Evolutionary conservation across 2,888 invertebrate genomes (phyloP), one percentile per base, ranked within the genome.

Genomic region (Helicoverpa assulta): DNA sequence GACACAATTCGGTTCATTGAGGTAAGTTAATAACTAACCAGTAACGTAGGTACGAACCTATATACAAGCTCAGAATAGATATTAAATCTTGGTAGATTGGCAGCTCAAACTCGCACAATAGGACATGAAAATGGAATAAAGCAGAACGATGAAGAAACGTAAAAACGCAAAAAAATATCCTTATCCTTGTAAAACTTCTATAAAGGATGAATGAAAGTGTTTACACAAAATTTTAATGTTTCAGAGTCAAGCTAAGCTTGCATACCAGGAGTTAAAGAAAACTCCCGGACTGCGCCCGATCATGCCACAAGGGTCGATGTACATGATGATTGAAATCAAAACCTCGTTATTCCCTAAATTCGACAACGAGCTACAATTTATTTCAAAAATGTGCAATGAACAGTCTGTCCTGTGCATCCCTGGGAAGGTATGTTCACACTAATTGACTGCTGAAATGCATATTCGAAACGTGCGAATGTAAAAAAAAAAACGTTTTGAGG

Each of bases 401-500:
- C 98, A 99, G 90, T 99, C 99, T 53, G 99, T 99, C 0, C 99
- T 99, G 93, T 99, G 99, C 91, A 96, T 99, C 82, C 99, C 99
- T 12, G 99, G 99, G 84, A 97, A 97, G 96, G 99, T 98, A 93
- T 10, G 82, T 77, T n/a, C n/a, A n/a, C n/a, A 56, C 21, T 10
- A 7, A 18, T 47, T 12, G 43, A 43, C 43, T 10, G 37, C 7
- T 10, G 1, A 37, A 37, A 37, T 37, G 8, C 10, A 0, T 37
- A 37, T 37, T 8, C 29, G 29, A 29, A 4, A 29, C 29, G 7
- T 8, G 7, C 33, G 7, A 33, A 33, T 8, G 8, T 7, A 33
- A 33, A 21, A 7, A 33, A 1, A 33, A 7, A 14, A 14, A 43
- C 43, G 16, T 43, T 43, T 43, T 53, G 1, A 26, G 2, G 21